A percentile compares a stretch with the other conserved stretches of the same genome.
Evolutionary conservation across 2,888 invertebrate species (phyloP).

Genomic region (Lottia scabra): DNA sequence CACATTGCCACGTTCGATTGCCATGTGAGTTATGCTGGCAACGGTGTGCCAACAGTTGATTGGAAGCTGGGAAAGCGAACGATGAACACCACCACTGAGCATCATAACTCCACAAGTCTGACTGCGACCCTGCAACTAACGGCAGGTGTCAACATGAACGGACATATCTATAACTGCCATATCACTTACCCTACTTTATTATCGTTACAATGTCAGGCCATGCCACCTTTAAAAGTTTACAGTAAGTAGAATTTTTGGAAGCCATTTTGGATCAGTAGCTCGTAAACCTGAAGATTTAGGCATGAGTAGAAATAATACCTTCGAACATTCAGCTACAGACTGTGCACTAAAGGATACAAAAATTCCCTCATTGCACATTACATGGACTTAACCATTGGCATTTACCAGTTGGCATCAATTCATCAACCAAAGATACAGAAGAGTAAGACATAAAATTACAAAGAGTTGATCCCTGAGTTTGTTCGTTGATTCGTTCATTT

Average conservation of each 20-base stretch:
- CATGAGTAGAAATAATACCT: too few species aligned
- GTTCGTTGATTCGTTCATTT: too few species aligned
- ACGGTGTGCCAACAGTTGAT: conserved; percentile 40
- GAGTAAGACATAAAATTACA: too few species aligned
- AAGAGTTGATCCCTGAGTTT: too few species aligned
- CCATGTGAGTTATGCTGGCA: conserved; percentile 45
- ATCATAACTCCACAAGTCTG: conserved; percentile 30
- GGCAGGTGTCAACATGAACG: conserved; percentile 36
- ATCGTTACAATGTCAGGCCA: conserved; percentile 35
- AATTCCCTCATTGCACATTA: too few species aligned
- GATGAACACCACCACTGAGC: conserved; percentile 30
- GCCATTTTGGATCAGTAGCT: too few species aligned
- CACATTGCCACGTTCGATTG: conserved; percentile 51
- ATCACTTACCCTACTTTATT: conserved; percentile 34
- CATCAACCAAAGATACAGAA: too few species aligned
- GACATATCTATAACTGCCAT: conserved; percentile 43
- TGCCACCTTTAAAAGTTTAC: conserved; percentile 37
- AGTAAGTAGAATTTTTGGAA: conserved; percentile 40
- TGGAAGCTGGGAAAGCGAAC: conserved; percentile 39
- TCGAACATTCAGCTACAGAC: too few species aligned
- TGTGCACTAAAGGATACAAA: too few species aligned
- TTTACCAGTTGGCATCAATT: too few species aligned
- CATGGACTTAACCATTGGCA: too few species aligned
- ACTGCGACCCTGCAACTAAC: conserved; percentile 31
- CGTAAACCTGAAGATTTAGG: too few species aligned